phyloP scores from a whole-genome alignment of 2,113 vertebrate genomes.

The Argyrosomus japonicus region DNA sequence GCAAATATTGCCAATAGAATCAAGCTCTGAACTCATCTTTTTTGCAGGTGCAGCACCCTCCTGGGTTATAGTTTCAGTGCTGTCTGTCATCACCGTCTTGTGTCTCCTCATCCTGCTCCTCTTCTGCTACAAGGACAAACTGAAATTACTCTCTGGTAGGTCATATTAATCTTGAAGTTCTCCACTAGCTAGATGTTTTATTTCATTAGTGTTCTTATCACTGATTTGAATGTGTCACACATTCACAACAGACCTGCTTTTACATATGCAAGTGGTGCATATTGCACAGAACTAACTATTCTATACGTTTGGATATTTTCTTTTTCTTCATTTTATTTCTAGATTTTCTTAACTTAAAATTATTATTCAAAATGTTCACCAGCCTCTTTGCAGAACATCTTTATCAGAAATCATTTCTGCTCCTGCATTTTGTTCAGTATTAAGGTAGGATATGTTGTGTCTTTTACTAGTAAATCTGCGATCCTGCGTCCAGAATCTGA shows the following conservation, averaged over 20 bases:
- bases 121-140: constrained; percentile 86
- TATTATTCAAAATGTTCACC: background rate
- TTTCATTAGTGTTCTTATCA: background rate
- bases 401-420: background rate
- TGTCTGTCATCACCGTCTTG: constrained; percentile 80
- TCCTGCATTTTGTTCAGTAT: background rate
- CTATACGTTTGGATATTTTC: too few relatives aligned
- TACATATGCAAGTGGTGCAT: background rate
- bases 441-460: constrained; percentile 14
- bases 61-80: constrained; percentile 82
- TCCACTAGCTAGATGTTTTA: background rate
- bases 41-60: constrained; percentile 68
- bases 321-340: too few relatives aligned
- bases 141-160: constrained; percentile 80
- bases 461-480: constrained; percentile 81
- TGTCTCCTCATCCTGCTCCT: constrained; percentile 82
- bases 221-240: background rate
- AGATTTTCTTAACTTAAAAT: too few relatives aligned
- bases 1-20: background rate
- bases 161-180: background rate
- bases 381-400: background rate
- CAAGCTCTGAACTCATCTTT: constrained; percentile 26
- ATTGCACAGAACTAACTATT: background rate
- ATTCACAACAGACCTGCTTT: background rate
- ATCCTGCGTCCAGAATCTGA: constrained; percentile 85